These are phyloP conservation scores for Oreochromis tanganicae DNA, from an alignment of 2,113 vertebrate genomes.

Conservation along the genomic window DNA sequence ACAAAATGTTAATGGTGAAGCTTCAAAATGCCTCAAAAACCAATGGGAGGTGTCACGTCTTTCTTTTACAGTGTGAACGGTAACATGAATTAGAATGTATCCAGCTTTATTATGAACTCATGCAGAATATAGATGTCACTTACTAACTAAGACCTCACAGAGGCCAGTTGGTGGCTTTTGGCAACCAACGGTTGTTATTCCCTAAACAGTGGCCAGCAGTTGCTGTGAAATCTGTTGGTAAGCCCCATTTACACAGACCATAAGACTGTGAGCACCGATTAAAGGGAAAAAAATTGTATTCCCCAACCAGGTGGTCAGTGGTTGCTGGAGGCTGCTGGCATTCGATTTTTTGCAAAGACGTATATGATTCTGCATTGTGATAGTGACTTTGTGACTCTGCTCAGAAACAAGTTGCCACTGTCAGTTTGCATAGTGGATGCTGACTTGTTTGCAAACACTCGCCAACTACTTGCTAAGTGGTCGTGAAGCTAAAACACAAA, in stretches of 20 bases:
- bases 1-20: background rate
- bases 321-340: background rate
- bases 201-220: background rate
- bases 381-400: background rate
- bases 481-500: background rate
- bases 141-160: background rate
- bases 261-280: background rate
- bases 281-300: background rate
- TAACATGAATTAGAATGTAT: background rate
- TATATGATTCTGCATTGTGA: background rate
- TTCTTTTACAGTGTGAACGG: background rate
- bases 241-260: background rate
- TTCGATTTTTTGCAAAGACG: background rate
- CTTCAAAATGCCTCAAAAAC: background rate
- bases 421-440: background rate
- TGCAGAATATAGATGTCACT: background rate
- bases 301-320: background rate
- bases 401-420: background rate
- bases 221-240: background rate
- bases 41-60: background rate
- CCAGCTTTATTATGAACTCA: background rate
- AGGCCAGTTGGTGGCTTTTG: background rate
- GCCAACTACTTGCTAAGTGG: background rate
- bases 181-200: background rate
- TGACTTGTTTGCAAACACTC: background rate